Percentiles rank a stretch among this genome's conserved stretches.
These are phyloP conservation scores for Decapterus maruadsi DNA, from an alignment of 2,797 vertebrate species.

Conservation along the genomic window DNA sequence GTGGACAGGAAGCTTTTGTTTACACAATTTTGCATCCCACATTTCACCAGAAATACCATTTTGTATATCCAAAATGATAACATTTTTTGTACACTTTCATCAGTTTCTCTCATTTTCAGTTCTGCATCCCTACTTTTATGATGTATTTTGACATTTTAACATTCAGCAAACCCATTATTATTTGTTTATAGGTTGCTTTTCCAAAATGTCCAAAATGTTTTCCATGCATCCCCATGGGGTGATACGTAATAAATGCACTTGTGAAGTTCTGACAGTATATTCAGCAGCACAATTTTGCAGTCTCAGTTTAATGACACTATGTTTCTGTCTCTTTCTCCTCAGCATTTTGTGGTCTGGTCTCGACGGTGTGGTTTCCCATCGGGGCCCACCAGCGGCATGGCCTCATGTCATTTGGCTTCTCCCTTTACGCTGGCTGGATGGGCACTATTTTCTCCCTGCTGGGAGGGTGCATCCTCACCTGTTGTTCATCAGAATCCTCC, in stretches of 20 bases:
- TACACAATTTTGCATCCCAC: conserved; percentile 17
- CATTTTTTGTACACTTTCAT: not conserved
- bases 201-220: too few species aligned
- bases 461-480: conserved; percentile 90
- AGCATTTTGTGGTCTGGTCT: conserved; percentile 92
- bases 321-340: conserved; percentile 28
- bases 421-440: conserved; percentile 95
- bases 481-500: conserved; percentile 90
- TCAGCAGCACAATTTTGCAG: not conserved
- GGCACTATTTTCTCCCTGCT: conserved; percentile 91
- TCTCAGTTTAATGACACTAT: not conserved
- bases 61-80: not conserved
- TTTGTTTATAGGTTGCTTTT: not conserved
- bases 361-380: conserved; percentile 97
- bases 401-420: conserved; percentile 96
- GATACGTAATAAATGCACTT: not conserved
- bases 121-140: not conserved
- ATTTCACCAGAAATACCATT: too few species aligned
- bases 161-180: not conserved
- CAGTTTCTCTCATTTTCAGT: too few species aligned
- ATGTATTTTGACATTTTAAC: not conserved
- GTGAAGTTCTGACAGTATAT: not conserved
- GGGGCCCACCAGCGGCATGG: conserved; percentile 90
- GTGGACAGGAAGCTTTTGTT: not conserved
- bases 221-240: not conserved